Evolutionary conservation across 2,888 invertebrate genomes (phyloP).

Genomic region (Acrobasis repandana): DNA sequence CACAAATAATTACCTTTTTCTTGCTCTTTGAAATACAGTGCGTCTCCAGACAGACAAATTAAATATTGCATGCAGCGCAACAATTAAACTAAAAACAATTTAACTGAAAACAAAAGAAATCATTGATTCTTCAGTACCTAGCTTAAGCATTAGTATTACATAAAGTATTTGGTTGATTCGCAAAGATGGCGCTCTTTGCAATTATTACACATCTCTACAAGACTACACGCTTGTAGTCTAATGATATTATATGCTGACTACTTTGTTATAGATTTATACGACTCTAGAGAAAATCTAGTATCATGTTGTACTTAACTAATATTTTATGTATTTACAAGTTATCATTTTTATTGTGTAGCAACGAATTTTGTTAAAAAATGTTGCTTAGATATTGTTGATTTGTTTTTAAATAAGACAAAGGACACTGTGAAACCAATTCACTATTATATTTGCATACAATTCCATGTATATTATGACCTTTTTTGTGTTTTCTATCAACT

Average conservation of each 20-base stretch:
- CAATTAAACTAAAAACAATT: conserved; percentile 2
- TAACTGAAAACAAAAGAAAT: conserved; percentile 10
- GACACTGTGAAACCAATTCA: conserved; percentile 26
- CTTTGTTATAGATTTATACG: conserved; percentile 28
- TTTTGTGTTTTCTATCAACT: conserved; percentile 7
- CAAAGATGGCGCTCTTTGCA: conserved; percentile 27
- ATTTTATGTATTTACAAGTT: conserved; percentile 27
- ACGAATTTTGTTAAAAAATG: conserved; percentile 22
- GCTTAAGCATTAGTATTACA: background rate
- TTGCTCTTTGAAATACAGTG: background rate
- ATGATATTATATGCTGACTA: conserved; percentile 29
- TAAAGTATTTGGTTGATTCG: conserved; percentile 22
- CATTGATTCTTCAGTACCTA: no score
- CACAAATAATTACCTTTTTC: background rate
- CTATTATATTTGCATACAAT: background rate
- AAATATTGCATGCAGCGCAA: background rate
- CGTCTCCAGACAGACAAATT: background rate
- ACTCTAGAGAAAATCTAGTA: conserved; percentile 24
- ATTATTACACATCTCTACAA: conserved; percentile 19
- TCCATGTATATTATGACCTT: background rate
- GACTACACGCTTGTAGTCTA: conserved; percentile 17
- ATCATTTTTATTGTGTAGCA: conserved; percentile 20
- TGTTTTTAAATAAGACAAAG: conserved; percentile 29
- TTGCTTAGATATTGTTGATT: conserved; percentile 30
- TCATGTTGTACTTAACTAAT: conserved; percentile 26